These are phyloP conservation scores for Nomada ferruginata DNA, from an alignment of 2,888 invertebrate species.

Conservation along the genomic window DNA sequence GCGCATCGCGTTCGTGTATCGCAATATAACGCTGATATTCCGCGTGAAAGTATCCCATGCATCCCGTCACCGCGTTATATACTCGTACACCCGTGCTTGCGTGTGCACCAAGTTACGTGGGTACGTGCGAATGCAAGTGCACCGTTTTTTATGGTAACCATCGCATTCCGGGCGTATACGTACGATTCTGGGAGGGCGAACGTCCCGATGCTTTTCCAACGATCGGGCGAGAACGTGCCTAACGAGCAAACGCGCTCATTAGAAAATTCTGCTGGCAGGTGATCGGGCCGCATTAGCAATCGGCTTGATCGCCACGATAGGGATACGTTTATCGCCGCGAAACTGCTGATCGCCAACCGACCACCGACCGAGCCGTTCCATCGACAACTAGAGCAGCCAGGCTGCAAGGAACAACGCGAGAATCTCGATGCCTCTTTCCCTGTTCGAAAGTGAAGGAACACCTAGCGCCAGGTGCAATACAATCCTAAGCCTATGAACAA, in stretches of 20 bases:
- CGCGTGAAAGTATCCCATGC: constrained; percentile 50
- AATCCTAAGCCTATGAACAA: constrained; percentile 47
- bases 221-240: constrained; percentile 46
- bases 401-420: constrained; percentile 21
- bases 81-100: constrained; percentile 43
- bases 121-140: constrained; percentile 65
- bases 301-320: constrained; percentile 40
- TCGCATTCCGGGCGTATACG: constrained; percentile 56
- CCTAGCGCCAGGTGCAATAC: constrained; percentile 61
- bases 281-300: constrained; percentile 53
- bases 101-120: constrained; percentile 27
- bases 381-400: constrained; percentile 16
- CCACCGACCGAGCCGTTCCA: constrained; percentile 48
- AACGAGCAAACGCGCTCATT: constrained; percentile 56
- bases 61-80: constrained; percentile 43
- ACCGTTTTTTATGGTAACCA: constrained; percentile 64
- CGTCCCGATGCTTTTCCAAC: constrained; percentile 39
- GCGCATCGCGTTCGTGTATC: constrained; percentile 14
- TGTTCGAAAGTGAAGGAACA: constrained; percentile 53
- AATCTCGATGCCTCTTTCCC: constrained; percentile 45
- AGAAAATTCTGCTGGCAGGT: constrained; percentile 46
- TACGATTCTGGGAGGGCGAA: constrained; percentile 39
- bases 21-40: constrained; percentile 30
- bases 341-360: constrained; percentile 36
- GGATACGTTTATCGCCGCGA: constrained; percentile 49